Conservation (phyloP, 2,113 vertebrate genomes). For the Scatophagus argus region DNA sequence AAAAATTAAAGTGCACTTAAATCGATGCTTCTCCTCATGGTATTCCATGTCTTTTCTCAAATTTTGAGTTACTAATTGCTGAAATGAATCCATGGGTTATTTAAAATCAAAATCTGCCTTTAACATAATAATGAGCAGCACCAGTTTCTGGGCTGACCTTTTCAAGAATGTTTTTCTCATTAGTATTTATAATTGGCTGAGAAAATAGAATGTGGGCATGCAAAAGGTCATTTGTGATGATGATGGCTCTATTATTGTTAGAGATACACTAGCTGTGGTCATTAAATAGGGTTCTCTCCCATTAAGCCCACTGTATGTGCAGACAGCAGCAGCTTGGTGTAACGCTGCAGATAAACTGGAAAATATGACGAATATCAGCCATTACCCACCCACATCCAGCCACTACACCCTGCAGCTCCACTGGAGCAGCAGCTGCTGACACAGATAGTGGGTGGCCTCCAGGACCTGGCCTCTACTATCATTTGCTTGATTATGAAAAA, state of each 20-base stretch:
- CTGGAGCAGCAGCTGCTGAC: slow-evolving; percentile 44
- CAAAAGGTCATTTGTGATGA: slow-evolving; percentile 28
- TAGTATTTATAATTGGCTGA: slow-evolving; percentile 42
- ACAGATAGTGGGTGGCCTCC: slow-evolving; percentile 56
- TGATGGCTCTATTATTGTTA: slow-evolving; percentile 16
- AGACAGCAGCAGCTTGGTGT: slow-evolving; percentile 33
- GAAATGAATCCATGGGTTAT: slow-evolving; percentile 1
- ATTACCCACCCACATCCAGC: slow-evolving; percentile 58
- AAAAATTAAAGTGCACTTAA: slow-evolving; percentile 62
- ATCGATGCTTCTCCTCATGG: slow-evolving; percentile 40
- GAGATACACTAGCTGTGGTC: slow-evolving; percentile 51
- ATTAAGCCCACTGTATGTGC: slow-evolving; percentile 36
- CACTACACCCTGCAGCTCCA: slow-evolving; percentile 44
- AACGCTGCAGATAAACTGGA: slow-evolving; percentile 41
- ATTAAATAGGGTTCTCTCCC: slow-evolving; percentile 52
- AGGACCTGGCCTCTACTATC: slow-evolving; percentile 32
- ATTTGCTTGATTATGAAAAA: slow-evolving; percentile 49
- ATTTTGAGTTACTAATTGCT: slow-evolving; percentile 32
- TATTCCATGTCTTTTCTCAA: slow-evolving; percentile 60
- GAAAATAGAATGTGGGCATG: slow-evolving; percentile 32
- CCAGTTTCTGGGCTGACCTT: slow-evolving; percentile 60
- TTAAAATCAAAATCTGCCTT: slow-evolving; percentile 13
- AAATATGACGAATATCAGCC: slow-evolving; percentile 57
- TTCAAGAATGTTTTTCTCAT: slow-evolving; percentile 48
- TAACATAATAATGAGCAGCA: slow-evolving; percentile 22